Percentiles rank a stretch among this genome's conserved stretches.
These are phyloP conservation scores for Microtus richardsoni DNA, from an alignment of 2,113 vertebrate genomes.

Conservation along the genomic window DNA sequence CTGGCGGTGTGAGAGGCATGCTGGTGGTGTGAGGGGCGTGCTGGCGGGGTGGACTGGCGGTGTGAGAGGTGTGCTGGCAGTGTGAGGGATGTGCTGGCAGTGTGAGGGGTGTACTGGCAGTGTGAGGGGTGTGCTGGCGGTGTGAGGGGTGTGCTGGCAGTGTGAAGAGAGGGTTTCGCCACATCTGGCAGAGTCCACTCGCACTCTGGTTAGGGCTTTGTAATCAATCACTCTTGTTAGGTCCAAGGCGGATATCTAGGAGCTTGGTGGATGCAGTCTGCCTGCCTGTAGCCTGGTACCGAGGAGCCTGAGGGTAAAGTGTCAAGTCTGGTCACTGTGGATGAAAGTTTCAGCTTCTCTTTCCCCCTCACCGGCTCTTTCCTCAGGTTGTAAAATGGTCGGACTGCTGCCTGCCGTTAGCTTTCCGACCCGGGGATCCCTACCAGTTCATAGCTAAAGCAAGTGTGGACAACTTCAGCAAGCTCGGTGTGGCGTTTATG, in stretches of 20 bases:
- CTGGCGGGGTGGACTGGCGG: too few relatives aligned
- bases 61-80: too few relatives aligned
- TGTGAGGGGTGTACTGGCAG: too few relatives aligned
- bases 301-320: background rate
- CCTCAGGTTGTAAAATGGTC: slow-evolving; percentile 94
- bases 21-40: too few relatives aligned
- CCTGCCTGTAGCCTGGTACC: background rate
- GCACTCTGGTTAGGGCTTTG: background rate
- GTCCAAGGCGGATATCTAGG: background rate
- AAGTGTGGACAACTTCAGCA: slow-evolving; percentile 94
- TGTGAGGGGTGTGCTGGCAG: too few relatives aligned
- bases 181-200: background rate
- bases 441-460: slow-evolving; percentile 92
- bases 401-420: slow-evolving; percentile 93
- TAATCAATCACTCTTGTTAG: background rate
- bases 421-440: slow-evolving; percentile 90
- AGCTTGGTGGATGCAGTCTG: background rate
- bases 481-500: slow-evolving; percentile 95
- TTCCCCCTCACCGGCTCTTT: background rate
- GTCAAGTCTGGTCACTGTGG: background rate
- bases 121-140: background rate
- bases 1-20: fast-evolving
- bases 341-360: background rate
- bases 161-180: background rate
- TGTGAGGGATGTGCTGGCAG: background rate